These are phyloP conservation scores for Caenorhabditis imperialis DNA, from an alignment of 2,888 invertebrate genomes.

Conservation along the genomic window DNA sequence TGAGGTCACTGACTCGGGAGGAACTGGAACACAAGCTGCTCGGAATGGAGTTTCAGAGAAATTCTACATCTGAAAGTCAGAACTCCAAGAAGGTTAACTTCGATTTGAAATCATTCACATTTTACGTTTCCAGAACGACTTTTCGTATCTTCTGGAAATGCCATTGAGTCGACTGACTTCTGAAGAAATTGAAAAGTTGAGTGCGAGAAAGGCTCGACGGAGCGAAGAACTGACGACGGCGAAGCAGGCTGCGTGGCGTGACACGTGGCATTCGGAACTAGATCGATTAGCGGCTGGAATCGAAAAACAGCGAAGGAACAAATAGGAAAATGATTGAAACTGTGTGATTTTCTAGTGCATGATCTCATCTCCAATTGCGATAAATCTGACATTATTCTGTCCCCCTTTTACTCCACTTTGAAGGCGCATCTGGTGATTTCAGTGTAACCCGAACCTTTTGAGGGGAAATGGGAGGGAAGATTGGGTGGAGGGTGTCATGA, in stretches of 20 bases:
- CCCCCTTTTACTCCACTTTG: no score
- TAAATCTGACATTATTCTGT: no score
- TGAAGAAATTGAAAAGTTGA: slow-evolving; percentile 54
- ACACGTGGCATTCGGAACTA: slow-evolving; percentile 55
- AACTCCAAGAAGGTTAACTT: not conserved
- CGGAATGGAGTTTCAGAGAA: slow-evolving; percentile 36
- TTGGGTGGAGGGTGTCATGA: slow-evolving; percentile 26
- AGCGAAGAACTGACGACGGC: slow-evolving; percentile 29
- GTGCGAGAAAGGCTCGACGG: slow-evolving; percentile 13
- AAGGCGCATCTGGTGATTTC: no score
- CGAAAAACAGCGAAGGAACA: slow-evolving; percentile 1
- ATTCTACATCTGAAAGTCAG: slow-evolving; percentile 19
- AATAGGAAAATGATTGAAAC: no score
- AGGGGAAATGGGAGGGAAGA: no score
- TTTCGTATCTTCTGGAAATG: slow-evolving; percentile 61
- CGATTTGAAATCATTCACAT: not conserved
- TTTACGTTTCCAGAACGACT: slow-evolving; percentile 46
- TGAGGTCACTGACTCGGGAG: slow-evolving; percentile 21
- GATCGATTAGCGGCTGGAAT: slow-evolving; percentile 14
- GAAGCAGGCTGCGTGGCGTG: slow-evolving; percentile 41
- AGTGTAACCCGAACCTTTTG: no score
- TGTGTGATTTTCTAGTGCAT: no score
- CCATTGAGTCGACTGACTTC: slow-evolving; percentile 55
- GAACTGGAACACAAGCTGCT: slow-evolving; percentile 39
- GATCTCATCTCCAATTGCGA: no score